Base-by-base conservation (phyloP, 2,113 vertebrate species). In the Chionis minor region DNA sequence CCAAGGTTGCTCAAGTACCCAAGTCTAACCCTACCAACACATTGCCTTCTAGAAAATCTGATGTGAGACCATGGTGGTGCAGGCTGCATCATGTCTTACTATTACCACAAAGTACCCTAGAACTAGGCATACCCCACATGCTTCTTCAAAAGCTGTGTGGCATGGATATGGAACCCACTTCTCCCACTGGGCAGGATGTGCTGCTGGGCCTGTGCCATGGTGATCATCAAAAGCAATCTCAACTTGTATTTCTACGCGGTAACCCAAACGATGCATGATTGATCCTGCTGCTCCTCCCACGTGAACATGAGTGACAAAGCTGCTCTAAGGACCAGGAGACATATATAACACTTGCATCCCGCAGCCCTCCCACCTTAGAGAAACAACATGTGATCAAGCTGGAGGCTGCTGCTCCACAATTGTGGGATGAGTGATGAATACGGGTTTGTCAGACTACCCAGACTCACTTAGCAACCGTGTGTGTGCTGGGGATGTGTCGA, bases 41-140 rank as follows among this genome's bases (percentile, higher is more conserved):
- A 35, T 10, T 24, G 11, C 19, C 33, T 84, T 73, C 26, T 69
- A 45, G 18, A 40, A 86, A 33, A 5, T 35, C 33, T 74, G 24
- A 44, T 0, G 0, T 42, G 59, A 78, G 42, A 56, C 12, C 32
- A 7, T 0, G 0, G 63, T 70, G 35, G 10, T 45, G 15, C 22
- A 20, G 51, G 15, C 59, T 79, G 45, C n/a, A 12, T 72, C 5
- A 3, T 8, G 13, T 38, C 47, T 63, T 72, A 10, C 6, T 33
- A 26, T 35, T 32, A 22, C 13, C n/a, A 27, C 38, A 59, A 24
- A 55, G 17, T 2, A 2, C 42, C 38, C 61, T 85, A 63, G 33
- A 55, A 55, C 16, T 18, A 79, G 26, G 16, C 4, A 2, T 32
- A 23, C 12, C 12, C 16, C 54, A 51, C 24, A 17, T 26, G 44